Evolutionary conservation across 2,888 invertebrate species (phyloP).

Genomic region (Cryptophagus acutangulus): DNA sequence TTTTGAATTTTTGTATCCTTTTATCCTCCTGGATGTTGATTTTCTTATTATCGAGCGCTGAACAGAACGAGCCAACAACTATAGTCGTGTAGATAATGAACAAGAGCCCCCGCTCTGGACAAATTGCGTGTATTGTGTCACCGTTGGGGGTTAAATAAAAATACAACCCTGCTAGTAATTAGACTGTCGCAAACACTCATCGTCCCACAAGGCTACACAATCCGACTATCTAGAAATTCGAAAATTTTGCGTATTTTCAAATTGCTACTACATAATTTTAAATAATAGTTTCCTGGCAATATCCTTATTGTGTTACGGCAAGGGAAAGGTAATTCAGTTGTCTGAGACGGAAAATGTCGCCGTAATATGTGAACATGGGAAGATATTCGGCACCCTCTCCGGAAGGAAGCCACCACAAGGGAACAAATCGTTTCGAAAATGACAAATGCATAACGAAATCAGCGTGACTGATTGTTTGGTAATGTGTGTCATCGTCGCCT

Average conservation of each 20-base stretch:
- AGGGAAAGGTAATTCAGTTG: conserved; percentile 27
- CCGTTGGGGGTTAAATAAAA: conserved; percentile 47
- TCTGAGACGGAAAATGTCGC: conserved; percentile 25
- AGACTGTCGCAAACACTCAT: conserved; percentile 54
- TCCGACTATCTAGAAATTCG: no score
- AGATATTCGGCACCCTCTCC: conserved; percentile 20
- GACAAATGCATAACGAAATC: conserved; percentile 13
- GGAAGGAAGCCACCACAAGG: conserved; percentile 25
- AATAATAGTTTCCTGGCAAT: conserved; percentile 35
- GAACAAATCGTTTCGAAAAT: conserved; percentile 13
- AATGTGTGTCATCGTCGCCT: conserved; percentile 4
- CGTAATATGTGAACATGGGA: conserved; percentile 27
- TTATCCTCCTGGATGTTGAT: conserved; percentile 32
- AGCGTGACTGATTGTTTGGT: conserved; percentile 12
- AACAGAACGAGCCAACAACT: no score
- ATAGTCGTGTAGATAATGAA: conserved; percentile 36
- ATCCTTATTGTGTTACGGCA: conserved; percentile 32
- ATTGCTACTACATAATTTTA: no score
- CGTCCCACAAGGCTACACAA: no score
- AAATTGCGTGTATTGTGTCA: conserved; percentile 48
- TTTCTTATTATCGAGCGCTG: no score
- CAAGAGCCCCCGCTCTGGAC: conserved; percentile 30
- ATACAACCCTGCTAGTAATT: conserved; percentile 47
- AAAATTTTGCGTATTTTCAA: no score
- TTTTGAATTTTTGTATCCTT: conserved; percentile 45